Evolutionary conservation across 1,140 invertebrate species (phyloP).

Genomic region (Glomeris maerens): DNA sequence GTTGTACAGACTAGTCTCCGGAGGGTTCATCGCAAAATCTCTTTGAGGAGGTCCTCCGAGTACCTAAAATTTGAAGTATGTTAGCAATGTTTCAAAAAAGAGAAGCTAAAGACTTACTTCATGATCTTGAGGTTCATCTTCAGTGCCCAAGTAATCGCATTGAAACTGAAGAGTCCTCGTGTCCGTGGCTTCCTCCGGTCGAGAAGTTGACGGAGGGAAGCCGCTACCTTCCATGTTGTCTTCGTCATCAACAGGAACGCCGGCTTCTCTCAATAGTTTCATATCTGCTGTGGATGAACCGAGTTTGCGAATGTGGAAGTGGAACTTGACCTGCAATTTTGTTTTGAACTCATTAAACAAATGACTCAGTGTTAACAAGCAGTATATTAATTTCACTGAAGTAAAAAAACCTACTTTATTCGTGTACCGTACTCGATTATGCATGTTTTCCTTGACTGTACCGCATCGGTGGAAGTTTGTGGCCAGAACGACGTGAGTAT

Average conservation of each 20-base stretch:
- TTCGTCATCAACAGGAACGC: slow-evolving; percentile 1
- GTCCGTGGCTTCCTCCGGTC: neutral
- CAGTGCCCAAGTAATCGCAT: slow-evolving; percentile 6
- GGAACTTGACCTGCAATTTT: neutral
- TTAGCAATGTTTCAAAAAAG: neutral
- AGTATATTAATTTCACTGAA: too few species aligned
- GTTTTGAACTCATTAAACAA: too few species aligned
- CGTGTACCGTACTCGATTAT: slow-evolving; percentile 3
- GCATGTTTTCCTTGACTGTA: neutral
- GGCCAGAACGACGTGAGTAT: slow-evolving; percentile 2
- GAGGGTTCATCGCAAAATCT: slow-evolving; percentile 1
- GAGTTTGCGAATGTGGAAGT: neutral
- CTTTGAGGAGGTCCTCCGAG: too few species aligned
- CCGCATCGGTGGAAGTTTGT: slow-evolving; percentile 8
- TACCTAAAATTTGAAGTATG: too few species aligned
- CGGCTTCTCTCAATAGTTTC: neutral
- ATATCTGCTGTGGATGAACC: neutral
- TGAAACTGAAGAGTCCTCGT: slow-evolving; percentile 6
- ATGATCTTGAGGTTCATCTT: neutral
- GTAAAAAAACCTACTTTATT: slow-evolving; percentile 9
- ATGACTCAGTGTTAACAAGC: too few species aligned
- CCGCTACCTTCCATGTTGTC: neutral
- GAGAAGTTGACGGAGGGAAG: neutral
- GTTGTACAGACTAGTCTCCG: slow-evolving; percentile 15
- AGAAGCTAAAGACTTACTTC: neutral